These are phyloP conservation scores for Moxostoma hubbsi DNA, from an alignment of 2,797 vertebrate genomes.

Conservation along the genomic window DNA sequence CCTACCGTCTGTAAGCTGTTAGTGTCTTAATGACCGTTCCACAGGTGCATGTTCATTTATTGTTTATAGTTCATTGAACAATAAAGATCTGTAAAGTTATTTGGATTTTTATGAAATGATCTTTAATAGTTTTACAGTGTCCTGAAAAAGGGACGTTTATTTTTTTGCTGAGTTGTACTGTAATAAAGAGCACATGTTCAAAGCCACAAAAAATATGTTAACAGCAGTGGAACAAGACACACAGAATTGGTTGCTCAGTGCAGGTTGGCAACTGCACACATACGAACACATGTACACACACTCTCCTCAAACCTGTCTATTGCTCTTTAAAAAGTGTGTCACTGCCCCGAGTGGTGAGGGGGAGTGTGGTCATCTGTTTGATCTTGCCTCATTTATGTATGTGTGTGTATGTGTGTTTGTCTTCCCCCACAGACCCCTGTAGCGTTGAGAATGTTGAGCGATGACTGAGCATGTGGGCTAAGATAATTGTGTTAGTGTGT, in stretches of 20 bases:
- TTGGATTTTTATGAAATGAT: too few relatives aligned
- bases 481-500: slow-evolving; percentile 37
- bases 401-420: slow-evolving; percentile 39
- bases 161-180: background rate
- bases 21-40: too few relatives aligned
- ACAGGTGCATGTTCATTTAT: too few relatives aligned
- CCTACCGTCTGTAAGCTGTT: too few relatives aligned
- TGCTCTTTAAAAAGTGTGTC: slow-evolving; percentile 61
- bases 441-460: slow-evolving; percentile 46
- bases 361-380: slow-evolving; percentile 63
- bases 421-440: slow-evolving; percentile 43
- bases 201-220: slow-evolving; percentile 30
- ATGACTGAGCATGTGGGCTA: slow-evolving; percentile 51
- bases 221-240: background rate
- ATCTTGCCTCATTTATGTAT: slow-evolving; percentile 52
- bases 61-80: too few relatives aligned
- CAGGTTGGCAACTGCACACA: slow-evolving; percentile 42
- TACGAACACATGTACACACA: slow-evolving; percentile 40
- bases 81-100: too few relatives aligned
- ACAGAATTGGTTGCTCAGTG: slow-evolving; percentile 16
- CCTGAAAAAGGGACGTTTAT: too few relatives aligned
- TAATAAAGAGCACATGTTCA: slow-evolving; percentile 1
- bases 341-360: slow-evolving; percentile 63
- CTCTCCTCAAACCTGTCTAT: slow-evolving; percentile 52
- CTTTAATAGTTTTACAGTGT: too few relatives aligned